Conservation (phyloP, 2,888 invertebrate genomes). For the Xylota segnis region DNA sequence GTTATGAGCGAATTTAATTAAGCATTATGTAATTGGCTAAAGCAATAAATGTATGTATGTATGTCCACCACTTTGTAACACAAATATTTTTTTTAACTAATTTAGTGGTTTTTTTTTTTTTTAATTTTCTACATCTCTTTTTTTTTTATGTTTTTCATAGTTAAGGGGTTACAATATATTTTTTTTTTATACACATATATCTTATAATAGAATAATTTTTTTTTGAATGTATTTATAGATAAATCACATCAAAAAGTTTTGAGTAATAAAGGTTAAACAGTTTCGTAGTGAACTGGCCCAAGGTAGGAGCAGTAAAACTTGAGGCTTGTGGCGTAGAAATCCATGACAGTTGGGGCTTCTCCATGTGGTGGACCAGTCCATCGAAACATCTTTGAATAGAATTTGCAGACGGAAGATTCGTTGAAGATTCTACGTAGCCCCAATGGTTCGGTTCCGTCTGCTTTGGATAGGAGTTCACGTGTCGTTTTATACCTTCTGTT, state of each 20-base stretch:
- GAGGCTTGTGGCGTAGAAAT: no score
- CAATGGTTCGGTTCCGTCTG: no score
- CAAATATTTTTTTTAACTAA: not conserved
- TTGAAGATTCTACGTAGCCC: no score
- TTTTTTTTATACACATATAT: not conserved
- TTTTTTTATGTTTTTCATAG: not conserved
- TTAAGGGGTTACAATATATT: not conserved
- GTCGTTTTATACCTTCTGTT: no score
- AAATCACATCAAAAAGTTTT: conserved; percentile 9
- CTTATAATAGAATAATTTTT: not conserved
- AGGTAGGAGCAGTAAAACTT: no score
- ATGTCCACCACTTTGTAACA: not conserved
- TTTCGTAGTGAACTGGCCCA: not conserved
- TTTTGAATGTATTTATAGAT: not conserved
- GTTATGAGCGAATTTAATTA: not conserved
- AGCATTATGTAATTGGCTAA: not conserved
- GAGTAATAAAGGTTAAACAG: not conserved
- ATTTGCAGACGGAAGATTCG: no score
- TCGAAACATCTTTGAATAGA: no score
- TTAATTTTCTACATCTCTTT: not conserved
- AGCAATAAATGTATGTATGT: not conserved
- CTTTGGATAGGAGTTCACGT: not conserved
- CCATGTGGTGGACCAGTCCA: no score
- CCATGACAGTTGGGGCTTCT: no score
- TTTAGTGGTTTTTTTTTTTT: not conserved